phyloP scores from a whole-genome alignment of 2,888 invertebrate species.

The Volucella inanis region DNA sequence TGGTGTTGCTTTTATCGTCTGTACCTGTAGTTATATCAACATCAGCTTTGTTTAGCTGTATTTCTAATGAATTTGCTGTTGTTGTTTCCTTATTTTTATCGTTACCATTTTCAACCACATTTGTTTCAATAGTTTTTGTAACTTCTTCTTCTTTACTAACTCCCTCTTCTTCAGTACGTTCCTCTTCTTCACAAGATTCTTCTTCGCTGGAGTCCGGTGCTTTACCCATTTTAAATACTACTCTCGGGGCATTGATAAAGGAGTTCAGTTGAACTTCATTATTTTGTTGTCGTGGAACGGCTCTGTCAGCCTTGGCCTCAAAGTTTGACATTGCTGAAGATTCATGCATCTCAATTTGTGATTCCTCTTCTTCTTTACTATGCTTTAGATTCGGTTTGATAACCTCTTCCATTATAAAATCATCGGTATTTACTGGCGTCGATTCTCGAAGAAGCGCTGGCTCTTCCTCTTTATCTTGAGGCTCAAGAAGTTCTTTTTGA shows the following conservation, averaged over 20 bases:
- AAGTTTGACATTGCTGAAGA: constrained; percentile 79
- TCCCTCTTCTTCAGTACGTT: constrained; percentile 21
- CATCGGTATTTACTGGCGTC: constrained; percentile 40
- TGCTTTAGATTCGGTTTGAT: constrained; percentile 80
- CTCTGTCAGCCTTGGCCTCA: constrained; percentile 77
- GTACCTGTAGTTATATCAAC: not conserved
- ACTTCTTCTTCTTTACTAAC: not conserved
- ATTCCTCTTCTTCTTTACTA: constrained; percentile 78
- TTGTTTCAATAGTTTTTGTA: not conserved
- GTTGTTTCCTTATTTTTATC: not conserved
- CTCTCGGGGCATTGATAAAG: constrained; percentile 76
- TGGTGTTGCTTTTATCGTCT: too few species aligned
- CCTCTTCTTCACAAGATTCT: constrained; percentile 37
- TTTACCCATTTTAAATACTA: constrained; percentile 77
- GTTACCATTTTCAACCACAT: not conserved
- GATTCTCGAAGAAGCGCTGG: constrained; percentile 47
- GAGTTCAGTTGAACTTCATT: constrained; percentile 75
- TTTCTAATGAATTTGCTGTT: not conserved
- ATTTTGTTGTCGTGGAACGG: constrained; percentile 75
- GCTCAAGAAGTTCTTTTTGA: constrained; percentile 80
- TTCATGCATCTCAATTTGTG: constrained; percentile 77
- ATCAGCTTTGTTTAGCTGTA: not conserved
- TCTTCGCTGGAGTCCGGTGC: constrained; percentile 71
- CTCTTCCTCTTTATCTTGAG: constrained; percentile 57
- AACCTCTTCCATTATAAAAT: constrained; percentile 77